Percentiles rank a stretch among this genome's conserved stretches.
phyloP scores from a whole-genome alignment of 2,113 vertebrate species.

The Eleginops maclovinus region DNA sequence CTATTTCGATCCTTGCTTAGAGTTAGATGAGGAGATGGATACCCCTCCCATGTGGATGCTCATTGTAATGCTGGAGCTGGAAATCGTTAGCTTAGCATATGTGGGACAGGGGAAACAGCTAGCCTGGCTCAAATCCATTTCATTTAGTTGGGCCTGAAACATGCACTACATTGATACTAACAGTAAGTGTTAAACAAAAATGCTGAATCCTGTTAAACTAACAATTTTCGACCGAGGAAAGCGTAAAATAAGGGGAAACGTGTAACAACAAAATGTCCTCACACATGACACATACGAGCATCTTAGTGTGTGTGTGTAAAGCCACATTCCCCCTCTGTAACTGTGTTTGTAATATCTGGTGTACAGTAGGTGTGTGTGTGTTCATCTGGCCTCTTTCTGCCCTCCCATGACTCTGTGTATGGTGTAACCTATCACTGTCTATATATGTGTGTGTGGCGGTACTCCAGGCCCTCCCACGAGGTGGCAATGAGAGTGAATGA shows the following conservation, averaged over 20 bases:
- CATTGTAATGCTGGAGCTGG: not conserved
- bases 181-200: no score
- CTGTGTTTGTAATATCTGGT: not conserved
- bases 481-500: conserved; percentile 70
- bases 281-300: not conserved
- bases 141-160: no score
- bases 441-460: not conserved
- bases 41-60: not conserved
- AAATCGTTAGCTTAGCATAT: not conserved
- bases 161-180: no score
- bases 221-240: not conserved
- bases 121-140: no score
- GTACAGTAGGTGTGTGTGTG: conserved; percentile 2
- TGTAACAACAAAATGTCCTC: not conserved
- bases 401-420: conserved; percentile 11
- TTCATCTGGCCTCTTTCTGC: not conserved
- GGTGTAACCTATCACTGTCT: conserved; percentile 28
- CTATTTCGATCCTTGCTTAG: not conserved
- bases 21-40: not conserved
- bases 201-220: no score
- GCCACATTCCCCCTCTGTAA: not conserved
- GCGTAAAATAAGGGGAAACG: not conserved
- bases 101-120: not conserved
- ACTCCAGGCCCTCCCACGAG: conserved; percentile 59
- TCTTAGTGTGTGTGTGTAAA: not conserved